phyloP scores from a whole-genome alignment of 2,888 invertebrate species.

The Ennomos quercinarius region DNA sequence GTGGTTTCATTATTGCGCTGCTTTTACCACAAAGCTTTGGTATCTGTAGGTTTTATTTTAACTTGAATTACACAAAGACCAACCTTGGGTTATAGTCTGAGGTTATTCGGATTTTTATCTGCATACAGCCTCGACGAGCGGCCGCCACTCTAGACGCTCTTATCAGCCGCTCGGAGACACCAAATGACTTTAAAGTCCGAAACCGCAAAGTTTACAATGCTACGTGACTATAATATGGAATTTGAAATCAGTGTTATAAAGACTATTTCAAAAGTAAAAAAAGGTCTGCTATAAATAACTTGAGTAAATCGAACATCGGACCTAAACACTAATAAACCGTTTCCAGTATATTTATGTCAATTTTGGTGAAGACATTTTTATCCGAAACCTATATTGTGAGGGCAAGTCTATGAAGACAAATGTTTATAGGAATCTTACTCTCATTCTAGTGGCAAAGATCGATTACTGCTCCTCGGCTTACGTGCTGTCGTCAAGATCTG shows the following conservation, averaged over 20 bases:
- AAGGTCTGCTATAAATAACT: constrained; percentile 6
- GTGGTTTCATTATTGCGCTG: constrained; percentile 1
- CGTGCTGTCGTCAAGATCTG: constrained; percentile 46
- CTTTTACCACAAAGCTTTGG: constrained; percentile 16
- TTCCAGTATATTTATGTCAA: constrained; percentile 15
- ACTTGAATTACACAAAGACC: constrained; percentile 33
- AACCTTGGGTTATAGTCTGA: constrained; percentile 38
- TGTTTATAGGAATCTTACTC: constrained; percentile 26
- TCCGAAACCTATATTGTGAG: constrained; percentile 8
- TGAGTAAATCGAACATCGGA: not conserved
- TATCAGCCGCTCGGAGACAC: constrained; percentile 44
- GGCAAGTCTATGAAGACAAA: constrained; percentile 19
- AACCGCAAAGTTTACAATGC: constrained; percentile 51
- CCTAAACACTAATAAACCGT: constrained; percentile 17
- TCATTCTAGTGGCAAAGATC: constrained; percentile 33
- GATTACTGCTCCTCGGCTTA: constrained; percentile 34
- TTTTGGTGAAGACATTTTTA: constrained; percentile 17
- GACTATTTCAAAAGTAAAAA: constrained; percentile 12
- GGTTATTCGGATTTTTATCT: constrained; percentile 40
- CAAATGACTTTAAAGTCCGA: constrained; percentile 54
- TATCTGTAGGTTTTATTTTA: constrained; percentile 28
- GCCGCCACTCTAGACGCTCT: constrained; percentile 38
- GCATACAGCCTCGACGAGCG: constrained; percentile 33
- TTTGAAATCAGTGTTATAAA: constrained; percentile 29
- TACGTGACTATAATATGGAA: constrained; percentile 44